Evolutionary conservation across 2,888 invertebrate species (phyloP).

Genomic region (Aplocera efformata): DNA sequence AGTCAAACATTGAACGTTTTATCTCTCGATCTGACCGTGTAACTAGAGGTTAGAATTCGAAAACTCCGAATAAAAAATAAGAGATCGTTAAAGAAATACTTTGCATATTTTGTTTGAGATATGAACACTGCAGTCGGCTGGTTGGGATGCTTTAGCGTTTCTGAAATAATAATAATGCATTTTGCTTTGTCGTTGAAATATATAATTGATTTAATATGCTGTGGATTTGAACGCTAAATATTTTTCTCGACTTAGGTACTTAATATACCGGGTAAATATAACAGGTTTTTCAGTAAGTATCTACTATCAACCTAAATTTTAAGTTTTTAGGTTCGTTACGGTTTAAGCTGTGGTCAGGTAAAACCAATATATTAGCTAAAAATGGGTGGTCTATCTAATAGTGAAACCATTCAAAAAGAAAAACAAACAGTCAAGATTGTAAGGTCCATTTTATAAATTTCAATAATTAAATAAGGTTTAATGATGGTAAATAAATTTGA

Average conservation of each 20-base stretch:
- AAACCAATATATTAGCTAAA: no score
- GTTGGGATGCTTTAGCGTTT: conserved; percentile 18
- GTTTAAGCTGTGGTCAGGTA: no score
- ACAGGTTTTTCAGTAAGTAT: no score
- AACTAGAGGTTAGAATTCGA: conserved; percentile 63
- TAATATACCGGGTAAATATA: no score
- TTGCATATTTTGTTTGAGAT: conserved; percentile 51
- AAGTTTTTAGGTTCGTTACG: no score
- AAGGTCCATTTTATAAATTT: conserved; percentile 21
- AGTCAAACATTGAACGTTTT: conserved; percentile 44
- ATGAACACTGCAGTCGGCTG: conserved; percentile 35
- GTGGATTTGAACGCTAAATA: no score
- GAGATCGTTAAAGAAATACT: conserved; percentile 57
- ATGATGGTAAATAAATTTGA: conserved; percentile 38
- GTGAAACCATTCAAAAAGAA: not conserved
- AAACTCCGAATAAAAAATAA: conserved; percentile 53
- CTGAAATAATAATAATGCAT: conserved; percentile 17
- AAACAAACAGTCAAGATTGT: conserved; percentile 3
- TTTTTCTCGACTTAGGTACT: no score
- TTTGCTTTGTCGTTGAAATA: not conserved
- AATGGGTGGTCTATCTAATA: conserved; percentile 1
- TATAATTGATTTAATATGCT: no score
- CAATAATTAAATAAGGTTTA: conserved; percentile 42
- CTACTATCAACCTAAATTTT: no score
- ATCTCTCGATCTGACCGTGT: conserved; percentile 60